phyloP scores from a whole-genome alignment of 2,797 vertebrate species.

The Etheostoma nigrum region DNA sequence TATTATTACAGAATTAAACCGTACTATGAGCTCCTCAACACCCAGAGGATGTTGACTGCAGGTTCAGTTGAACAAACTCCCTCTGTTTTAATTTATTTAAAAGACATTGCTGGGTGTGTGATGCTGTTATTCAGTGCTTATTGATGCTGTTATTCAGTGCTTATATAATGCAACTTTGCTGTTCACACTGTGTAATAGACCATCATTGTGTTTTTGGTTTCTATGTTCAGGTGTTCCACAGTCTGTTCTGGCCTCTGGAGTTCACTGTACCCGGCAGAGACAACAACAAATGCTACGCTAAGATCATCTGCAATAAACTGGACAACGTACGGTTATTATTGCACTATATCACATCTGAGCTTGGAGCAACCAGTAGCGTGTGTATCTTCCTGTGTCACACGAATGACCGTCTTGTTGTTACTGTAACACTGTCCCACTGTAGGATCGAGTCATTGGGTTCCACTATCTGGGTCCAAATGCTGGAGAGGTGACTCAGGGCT shows the following conservation, averaged over 20 bases:
- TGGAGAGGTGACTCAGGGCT: slow-evolving; percentile 97
- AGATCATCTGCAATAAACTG: slow-evolving; percentile 93
- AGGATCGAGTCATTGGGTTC: slow-evolving; percentile 95
- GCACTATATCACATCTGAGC: neutral
- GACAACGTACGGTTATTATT: slow-evolving; percentile 86
- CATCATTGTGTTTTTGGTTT: neutral
- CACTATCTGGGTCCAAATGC: slow-evolving; percentile 96
- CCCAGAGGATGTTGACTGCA: neutral
- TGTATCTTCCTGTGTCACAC: neutral
- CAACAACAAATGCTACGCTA: slow-evolving; percentile 93
- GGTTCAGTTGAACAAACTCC: neutral
- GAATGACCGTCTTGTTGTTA: neutral
- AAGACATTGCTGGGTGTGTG: too few species aligned
- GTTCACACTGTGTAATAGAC: neutral
- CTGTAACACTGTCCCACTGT: fast-evolving
- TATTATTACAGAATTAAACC: neutral
- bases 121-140: neutral
- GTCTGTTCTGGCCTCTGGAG: slow-evolving; percentile 95
- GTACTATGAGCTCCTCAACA: neutral
- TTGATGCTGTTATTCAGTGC: neutral
- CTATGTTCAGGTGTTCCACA: slow-evolving; percentile 90
- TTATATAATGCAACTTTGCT: neutral
- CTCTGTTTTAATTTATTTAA: too few species aligned
- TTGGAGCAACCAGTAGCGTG: fast-evolving
- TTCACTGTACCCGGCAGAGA: slow-evolving; percentile 92